phyloP scores from a whole-genome alignment of 2,888 invertebrate species.

The Shargacucullia verbasci region DNA sequence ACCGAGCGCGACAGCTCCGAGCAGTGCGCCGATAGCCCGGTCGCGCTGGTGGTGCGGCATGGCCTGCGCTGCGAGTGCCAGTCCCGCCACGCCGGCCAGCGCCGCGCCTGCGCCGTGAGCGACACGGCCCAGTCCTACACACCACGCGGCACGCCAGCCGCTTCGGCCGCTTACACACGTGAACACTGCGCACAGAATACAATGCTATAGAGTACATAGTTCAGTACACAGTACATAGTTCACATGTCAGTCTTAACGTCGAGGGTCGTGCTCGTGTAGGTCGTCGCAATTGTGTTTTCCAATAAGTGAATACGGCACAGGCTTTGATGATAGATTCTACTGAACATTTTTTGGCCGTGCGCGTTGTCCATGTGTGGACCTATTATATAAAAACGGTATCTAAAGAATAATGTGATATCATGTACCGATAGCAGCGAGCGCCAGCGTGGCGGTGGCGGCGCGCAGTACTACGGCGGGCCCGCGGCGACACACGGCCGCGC shows the following conservation, averaged over 20 bases:
- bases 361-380: too few relatives aligned
- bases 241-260: too few relatives aligned
- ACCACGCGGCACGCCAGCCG: conserved; percentile 53
- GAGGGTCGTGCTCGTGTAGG: too few relatives aligned
- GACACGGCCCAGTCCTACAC: conserved; percentile 67
- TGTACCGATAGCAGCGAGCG: conserved; percentile 71
- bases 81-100: conserved; percentile 74
- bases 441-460: conserved; percentile 70
- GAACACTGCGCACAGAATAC: conserved; percentile 46
- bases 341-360: too few relatives aligned
- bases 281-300: too few relatives aligned
- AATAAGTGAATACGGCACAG: too few relatives aligned
- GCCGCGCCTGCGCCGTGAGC: conserved; percentile 78
- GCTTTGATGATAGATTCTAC: too few relatives aligned
- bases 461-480: conserved; percentile 73
- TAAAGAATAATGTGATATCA: too few relatives aligned
- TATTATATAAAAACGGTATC: too few relatives aligned
- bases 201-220: too few relatives aligned
- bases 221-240: too few relatives aligned
- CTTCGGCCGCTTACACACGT: conserved; percentile 52
- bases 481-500: conserved; percentile 70
- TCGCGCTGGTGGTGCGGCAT: conserved; percentile 59
- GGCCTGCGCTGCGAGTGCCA: conserved; percentile 72
- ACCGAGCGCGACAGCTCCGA: conserved; percentile 83
- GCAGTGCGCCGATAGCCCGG: conserved; percentile 71